A percentile compares a stretch with the other conserved stretches of the same genome.
These are phyloP conservation scores for Ormyrus labotus DNA, from an alignment of 2,888 invertebrate species.

Conservation along the genomic window DNA sequence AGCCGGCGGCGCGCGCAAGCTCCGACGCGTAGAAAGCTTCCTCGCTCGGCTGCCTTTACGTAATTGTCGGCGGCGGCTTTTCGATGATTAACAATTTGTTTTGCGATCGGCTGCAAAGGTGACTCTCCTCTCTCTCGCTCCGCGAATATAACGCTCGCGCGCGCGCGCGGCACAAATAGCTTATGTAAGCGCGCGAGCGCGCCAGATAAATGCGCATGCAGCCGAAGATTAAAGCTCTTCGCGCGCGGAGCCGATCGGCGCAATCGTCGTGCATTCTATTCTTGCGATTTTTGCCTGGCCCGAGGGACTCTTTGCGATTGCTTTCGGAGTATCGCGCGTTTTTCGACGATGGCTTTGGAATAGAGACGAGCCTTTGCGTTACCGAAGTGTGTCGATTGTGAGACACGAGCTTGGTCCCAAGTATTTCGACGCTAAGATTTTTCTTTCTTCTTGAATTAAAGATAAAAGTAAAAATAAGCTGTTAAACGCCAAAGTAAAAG, in stretches of 20 bases:
- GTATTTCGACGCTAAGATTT: too few relatives aligned
- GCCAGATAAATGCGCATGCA: slow-evolving; percentile 69
- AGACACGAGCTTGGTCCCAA: too few relatives aligned
- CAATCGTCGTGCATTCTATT: background rate
- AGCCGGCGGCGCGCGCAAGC: background rate
- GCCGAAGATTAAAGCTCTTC: slow-evolving; percentile 44
- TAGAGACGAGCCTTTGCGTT: too few relatives aligned
- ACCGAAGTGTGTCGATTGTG: too few relatives aligned
- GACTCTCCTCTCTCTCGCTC: slow-evolving; percentile 66
- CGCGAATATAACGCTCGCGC: background rate
- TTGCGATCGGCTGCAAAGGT: slow-evolving; percentile 71
- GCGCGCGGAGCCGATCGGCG: background rate
- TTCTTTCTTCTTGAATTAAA: too few relatives aligned
- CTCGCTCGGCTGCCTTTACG: slow-evolving; percentile 15
- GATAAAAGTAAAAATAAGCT: too few relatives aligned
- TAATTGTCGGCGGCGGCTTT: slow-evolving; percentile 61
- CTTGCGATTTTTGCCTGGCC: slow-evolving; percentile 3
- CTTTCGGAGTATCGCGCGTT: too few relatives aligned
- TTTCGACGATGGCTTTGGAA: too few relatives aligned
- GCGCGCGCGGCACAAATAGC: slow-evolving; percentile 71
- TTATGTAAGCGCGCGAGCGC: slow-evolving; percentile 67
- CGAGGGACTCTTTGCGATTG: too few relatives aligned
- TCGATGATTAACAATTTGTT: slow-evolving; percentile 75
- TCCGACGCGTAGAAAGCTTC: slow-evolving; percentile 1
- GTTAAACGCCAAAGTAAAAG: too few relatives aligned